Evolutionary conservation across 2,113 vertebrate genomes (phyloP).

Genomic region (Hepsetus odoe): DNA sequence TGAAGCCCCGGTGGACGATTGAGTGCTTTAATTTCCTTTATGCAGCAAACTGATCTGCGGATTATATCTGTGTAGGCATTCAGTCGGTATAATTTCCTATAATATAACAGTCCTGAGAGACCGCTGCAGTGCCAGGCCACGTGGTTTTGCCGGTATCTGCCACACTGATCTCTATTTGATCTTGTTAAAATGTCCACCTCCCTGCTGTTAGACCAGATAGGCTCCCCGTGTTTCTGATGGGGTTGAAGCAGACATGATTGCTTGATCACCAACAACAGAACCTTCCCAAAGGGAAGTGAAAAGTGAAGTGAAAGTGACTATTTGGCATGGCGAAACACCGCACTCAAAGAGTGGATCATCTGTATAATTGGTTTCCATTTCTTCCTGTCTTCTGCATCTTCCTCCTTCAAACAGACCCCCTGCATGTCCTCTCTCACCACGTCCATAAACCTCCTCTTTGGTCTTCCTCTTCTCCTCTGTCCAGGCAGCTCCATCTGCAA

Average conservation of each 20-base stretch:
- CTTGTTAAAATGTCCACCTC: not conserved
- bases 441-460: too few relatives aligned
- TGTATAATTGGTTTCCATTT: too few relatives aligned
- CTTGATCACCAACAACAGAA: not conserved
- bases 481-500: too few relatives aligned
- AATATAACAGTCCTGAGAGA: not conserved
- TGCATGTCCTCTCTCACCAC: too few relatives aligned
- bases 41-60: not conserved
- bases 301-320: too few relatives aligned
- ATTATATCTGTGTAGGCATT: not conserved
- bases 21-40: not conserved
- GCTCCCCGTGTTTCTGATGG: constrained; percentile 2
- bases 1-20: not conserved
- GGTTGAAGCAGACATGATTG: constrained; percentile 13
- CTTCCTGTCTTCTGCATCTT: too few relatives aligned
- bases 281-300: not conserved
- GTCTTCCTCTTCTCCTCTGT: too few relatives aligned
- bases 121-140: not conserved
- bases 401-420: too few relatives aligned
- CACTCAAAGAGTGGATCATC: too few relatives aligned
- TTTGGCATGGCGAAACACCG: too few relatives aligned
- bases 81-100: not conserved
- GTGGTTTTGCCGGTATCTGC: not conserved
- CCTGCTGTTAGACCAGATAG: not conserved
- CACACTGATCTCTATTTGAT: not conserved